These are phyloP conservation scores for Xerus rutilus DNA, from an alignment of 2,797 vertebrate species.

Conservation along the genomic window DNA sequence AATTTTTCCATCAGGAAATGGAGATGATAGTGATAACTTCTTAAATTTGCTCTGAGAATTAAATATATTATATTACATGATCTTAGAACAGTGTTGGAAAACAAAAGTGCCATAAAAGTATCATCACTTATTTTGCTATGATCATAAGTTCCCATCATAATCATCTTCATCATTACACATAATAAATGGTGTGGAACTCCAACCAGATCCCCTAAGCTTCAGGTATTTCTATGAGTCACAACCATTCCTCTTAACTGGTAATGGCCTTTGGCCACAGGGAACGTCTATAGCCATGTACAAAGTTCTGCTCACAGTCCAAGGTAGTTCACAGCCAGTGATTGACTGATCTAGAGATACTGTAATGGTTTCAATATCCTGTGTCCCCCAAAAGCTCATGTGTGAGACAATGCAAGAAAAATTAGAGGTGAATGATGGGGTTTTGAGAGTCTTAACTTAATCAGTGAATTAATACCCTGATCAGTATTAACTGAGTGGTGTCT, in stretches of 20 bases:
- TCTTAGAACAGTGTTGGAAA: not conserved
- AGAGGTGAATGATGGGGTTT: too few relatives aligned
- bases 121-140: not conserved
- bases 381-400: too few relatives aligned
- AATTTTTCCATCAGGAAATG: not conserved
- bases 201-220: not conserved
- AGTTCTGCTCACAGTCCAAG: not conserved
- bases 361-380: too few relatives aligned
- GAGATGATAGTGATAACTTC: not conserved
- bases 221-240: not conserved
- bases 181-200: not conserved
- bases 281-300: not conserved
- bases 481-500: too few relatives aligned
- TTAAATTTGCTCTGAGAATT: not conserved
- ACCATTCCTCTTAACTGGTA: not conserved
- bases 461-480: too few relatives aligned
- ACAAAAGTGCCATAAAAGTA: not conserved
- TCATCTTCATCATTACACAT: not conserved
- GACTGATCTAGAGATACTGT: not conserved
- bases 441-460: too few relatives aligned
- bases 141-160: not conserved
- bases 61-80: not conserved
- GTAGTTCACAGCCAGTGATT: not conserved
- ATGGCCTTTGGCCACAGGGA: not conserved
- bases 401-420: too few relatives aligned